These are phyloP conservation scores for Rhinella marina DNA, from an alignment of 2,797 vertebrate genomes.

Conservation along the genomic window DNA sequence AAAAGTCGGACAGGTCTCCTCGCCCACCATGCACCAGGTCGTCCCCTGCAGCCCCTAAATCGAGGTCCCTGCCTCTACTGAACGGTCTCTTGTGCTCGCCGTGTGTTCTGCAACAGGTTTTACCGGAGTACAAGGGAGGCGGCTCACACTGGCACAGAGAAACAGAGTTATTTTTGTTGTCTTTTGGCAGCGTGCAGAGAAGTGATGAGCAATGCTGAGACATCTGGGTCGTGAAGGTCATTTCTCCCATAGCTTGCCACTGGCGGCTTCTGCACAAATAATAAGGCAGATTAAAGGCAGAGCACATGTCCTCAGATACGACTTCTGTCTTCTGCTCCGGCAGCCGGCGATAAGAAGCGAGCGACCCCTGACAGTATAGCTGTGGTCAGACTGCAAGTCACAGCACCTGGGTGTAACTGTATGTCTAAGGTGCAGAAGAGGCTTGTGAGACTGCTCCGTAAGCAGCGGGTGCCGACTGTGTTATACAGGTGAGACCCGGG, in stretches of 20 bases:
- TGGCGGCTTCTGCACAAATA: constrained; percentile 7
- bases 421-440: too few species aligned
- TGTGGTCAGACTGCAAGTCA: background rate
- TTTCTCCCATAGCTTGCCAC: constrained; percentile 7
- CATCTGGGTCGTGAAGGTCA: background rate
- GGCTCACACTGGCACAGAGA: background rate
- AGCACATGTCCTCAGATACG: background rate
- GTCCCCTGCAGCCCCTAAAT: too few species aligned
- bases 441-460: too few species aligned
- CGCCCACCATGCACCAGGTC: too few species aligned
- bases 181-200: background rate
- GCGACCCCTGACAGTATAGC: background rate
- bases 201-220: constrained; percentile 2
- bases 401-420: background rate
- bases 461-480: too few species aligned
- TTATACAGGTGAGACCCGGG: too few species aligned
- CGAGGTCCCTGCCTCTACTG: too few species aligned
- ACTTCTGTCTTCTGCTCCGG: background rate
- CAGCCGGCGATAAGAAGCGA: background rate
- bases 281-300: constrained; percentile 9
- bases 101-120: background rate
- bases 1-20: too few species aligned
- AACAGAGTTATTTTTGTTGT: background rate
- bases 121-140: background rate
- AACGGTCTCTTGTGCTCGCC: background rate